phyloP scores from a whole-genome alignment of 2,888 invertebrate genomes.

The Netelia inedita region DNA sequence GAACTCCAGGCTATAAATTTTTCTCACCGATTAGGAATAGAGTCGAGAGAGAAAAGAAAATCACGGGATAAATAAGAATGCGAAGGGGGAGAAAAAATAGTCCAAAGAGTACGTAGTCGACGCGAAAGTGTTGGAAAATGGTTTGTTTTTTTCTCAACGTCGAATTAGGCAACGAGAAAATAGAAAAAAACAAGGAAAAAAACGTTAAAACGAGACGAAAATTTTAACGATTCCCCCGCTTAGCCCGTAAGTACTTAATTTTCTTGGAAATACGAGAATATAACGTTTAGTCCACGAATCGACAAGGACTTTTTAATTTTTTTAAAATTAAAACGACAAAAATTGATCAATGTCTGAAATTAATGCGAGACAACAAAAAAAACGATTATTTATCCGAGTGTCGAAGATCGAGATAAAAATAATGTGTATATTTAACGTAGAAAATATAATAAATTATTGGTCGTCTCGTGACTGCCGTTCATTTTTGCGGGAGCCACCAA shows the following conservation, averaged over 20 bases:
- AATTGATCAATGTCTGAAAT: too few species aligned
- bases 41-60: slow-evolving; percentile 1
- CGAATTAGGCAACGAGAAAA: slow-evolving; percentile 12
- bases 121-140: slow-evolving; percentile 4
- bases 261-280: slow-evolving; percentile 8
- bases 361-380: too few species aligned
- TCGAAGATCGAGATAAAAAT: not conserved
- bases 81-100: slow-evolving; percentile 20
- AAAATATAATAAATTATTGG: slow-evolving; percentile 45
- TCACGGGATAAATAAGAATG: not conserved
- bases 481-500: slow-evolving; percentile 1
- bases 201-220: slow-evolving; percentile 21
- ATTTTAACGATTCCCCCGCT: slow-evolving; percentile 38
- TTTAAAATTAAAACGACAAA: too few species aligned
- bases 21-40: not conserved
- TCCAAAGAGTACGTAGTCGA: slow-evolving; percentile 57
- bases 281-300: not conserved
- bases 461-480: not conserved
- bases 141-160: slow-evolving; percentile 38
- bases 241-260: not conserved
- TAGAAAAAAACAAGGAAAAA: slow-evolving; percentile 11
- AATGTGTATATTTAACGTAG: slow-evolving; percentile 21
- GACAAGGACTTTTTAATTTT: not conserved
- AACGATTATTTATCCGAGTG: slow-evolving; percentile 4
- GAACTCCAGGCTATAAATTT: slow-evolving; percentile 78